Evolutionary conservation across 2,113 vertebrate species (phyloP).

Genomic region (Cercopithecus mona): DNA sequence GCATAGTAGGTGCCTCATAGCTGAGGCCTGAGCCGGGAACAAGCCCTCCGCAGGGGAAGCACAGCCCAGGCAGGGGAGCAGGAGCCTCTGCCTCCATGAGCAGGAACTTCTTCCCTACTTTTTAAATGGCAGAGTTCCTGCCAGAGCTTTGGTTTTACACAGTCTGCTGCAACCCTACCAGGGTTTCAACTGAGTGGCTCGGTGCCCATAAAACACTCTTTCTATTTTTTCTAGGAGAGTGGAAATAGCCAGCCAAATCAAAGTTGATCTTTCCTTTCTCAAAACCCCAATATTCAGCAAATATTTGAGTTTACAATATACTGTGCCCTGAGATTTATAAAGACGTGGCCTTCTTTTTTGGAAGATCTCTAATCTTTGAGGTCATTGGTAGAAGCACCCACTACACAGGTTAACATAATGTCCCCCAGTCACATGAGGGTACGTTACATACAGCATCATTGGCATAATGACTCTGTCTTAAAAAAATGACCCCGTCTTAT

Average conservation of each 20-base stretch:
- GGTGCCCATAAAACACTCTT: neutral
- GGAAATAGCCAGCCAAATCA: neutral
- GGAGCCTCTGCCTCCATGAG: neutral
- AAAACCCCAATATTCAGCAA: neutral
- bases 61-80: neutral
- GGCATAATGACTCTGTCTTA: neutral
- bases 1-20: fast-evolving
- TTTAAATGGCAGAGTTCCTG: neutral
- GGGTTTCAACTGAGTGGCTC: neutral
- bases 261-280: neutral
- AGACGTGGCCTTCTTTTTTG: neutral
- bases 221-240: neutral
- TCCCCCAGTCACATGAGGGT: neutral
- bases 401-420: neutral
- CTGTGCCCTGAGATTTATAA: neutral
- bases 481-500: neutral
- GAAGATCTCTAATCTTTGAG: neutral
- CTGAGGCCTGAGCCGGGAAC: neutral
- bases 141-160: neutral
- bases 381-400: neutral
- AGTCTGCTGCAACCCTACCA: neutral
- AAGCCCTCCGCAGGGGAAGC: fast-evolving
- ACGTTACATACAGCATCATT: neutral
- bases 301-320: neutral
- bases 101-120: neutral